Evolutionary conservation across 2,797 vertebrate species (phyloP).

Genomic region (Xenopus petersii): DNA sequence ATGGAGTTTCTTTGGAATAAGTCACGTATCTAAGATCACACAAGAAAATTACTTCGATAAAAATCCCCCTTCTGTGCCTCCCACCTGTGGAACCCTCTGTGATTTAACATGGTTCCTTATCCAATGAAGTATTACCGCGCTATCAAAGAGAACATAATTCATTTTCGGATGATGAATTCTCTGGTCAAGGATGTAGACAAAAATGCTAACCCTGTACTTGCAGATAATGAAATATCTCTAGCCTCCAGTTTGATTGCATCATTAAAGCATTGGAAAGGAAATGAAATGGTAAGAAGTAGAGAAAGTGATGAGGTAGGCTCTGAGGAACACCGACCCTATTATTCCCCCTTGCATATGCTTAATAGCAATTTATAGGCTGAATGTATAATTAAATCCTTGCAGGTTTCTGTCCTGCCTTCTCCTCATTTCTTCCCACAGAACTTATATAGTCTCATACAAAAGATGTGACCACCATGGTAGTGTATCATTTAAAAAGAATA

Average conservation of each 20-base stretch:
- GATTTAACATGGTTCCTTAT: background rate
- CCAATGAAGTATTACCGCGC: background rate
- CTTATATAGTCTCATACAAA: too few relatives aligned
- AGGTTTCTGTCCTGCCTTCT: too few relatives aligned
- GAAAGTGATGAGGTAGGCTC: background rate
- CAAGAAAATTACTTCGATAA: too few relatives aligned
- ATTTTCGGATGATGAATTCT: background rate
- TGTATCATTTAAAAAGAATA: too few relatives aligned
- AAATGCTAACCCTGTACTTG: background rate
- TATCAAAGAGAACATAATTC: background rate
- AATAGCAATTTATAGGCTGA: too few relatives aligned
- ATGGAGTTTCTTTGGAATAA: too few relatives aligned
- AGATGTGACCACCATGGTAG: too few relatives aligned
- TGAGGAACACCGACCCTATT: too few relatives aligned
- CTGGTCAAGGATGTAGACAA: background rate
- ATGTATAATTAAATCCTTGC: too few relatives aligned
- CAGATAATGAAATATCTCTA: background rate
- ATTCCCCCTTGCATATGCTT: too few relatives aligned
- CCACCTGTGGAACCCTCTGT: background rate
- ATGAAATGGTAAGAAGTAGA: background rate
- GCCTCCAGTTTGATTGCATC: background rate
- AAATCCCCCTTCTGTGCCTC: background rate
- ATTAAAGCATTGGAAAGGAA: background rate
- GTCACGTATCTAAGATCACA: too few relatives aligned
- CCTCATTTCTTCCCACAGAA: too few relatives aligned